These are phyloP conservation scores for Triops longicaudatus DNA, from an alignment of 1,140 invertebrate genomes.

Conservation along the genomic window DNA sequence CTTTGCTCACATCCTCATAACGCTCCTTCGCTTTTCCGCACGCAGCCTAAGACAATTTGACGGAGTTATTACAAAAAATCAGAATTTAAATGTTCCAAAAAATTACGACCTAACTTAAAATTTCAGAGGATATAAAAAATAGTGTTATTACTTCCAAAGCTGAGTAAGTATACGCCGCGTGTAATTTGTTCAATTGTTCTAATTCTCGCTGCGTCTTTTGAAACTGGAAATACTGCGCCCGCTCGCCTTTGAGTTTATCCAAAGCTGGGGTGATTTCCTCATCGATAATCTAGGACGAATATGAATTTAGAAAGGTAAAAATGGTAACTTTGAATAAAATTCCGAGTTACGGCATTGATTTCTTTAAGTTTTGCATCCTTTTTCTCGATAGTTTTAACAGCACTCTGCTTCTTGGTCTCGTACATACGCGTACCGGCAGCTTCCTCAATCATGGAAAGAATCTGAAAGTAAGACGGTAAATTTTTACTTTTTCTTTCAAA, in stretches of 20 bases:
- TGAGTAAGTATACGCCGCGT: slow-evolving; percentile 65
- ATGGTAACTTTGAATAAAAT: neutral
- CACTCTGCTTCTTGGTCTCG: slow-evolving; percentile 82
- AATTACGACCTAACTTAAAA: too few species aligned
- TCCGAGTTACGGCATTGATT: slow-evolving; percentile 62
- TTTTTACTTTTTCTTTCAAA: slow-evolving; percentile 97
- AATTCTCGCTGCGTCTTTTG: slow-evolving; percentile 77
- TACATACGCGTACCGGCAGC: slow-evolving; percentile 97
- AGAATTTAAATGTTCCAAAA: too few species aligned
- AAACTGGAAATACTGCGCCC: slow-evolving; percentile 76
- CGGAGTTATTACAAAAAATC: too few species aligned
- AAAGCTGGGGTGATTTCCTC: slow-evolving; percentile 85
- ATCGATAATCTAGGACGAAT: slow-evolving; percentile 56
- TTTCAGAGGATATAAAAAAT: slow-evolving; percentile 22
- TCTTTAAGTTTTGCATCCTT: slow-evolving; percentile 86
- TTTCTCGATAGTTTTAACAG: slow-evolving; percentile 81
- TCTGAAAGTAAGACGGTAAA: slow-evolving; percentile 38
- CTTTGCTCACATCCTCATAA: slow-evolving; percentile 34
- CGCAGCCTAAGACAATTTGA: slow-evolving; percentile 33
- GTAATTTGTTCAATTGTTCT: slow-evolving; percentile 69
- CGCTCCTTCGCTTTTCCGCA: slow-evolving; percentile 47
- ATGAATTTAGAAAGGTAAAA: slow-evolving; percentile 16
- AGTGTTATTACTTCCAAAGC: slow-evolving; percentile 41
- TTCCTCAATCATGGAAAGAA: slow-evolving; percentile 95
- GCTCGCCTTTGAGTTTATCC: slow-evolving; percentile 75